Conservation (phyloP, 2,797 vertebrate species). For the Enteromius treurensis region DNA sequence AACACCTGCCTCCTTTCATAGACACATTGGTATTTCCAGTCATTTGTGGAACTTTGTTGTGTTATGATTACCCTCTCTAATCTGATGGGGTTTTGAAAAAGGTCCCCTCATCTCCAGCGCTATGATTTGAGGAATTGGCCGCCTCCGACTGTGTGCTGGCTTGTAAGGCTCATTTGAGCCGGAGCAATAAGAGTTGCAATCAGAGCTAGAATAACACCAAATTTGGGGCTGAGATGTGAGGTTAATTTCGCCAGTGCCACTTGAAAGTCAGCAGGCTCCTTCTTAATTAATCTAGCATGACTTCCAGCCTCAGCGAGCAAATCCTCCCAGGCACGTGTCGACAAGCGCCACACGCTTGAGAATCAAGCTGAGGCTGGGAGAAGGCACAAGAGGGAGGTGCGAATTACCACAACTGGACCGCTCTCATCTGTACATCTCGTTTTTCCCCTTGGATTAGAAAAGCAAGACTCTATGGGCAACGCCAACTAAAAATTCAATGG, state of each 20-base stretch:
- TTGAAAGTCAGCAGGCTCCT: conserved; percentile 82
- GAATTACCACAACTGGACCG: conserved; percentile 32
- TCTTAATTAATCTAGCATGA: conserved; percentile 80
- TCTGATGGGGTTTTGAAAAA: conserved; percentile 51
- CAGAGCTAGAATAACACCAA: conserved; percentile 52
- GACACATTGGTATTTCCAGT: too few species aligned
- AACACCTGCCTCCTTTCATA: conserved; percentile 49
- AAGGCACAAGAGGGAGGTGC: conserved; percentile 17
- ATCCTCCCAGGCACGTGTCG: conserved; percentile 48
- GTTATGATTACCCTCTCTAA: conserved; percentile 59
- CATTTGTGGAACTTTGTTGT: conserved; percentile 42
- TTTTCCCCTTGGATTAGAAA: background rate
- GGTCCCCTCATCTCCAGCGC: conserved; percentile 26
- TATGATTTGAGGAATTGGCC: conserved; percentile 53
- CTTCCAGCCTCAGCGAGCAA: conserved; percentile 71
- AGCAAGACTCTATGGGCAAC: background rate
- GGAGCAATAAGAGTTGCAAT: conserved; percentile 53
- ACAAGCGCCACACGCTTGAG: conserved; percentile 34
- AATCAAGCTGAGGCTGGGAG: conserved; percentile 19
- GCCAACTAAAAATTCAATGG: background rate
- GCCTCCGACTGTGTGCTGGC: conserved; percentile 49
- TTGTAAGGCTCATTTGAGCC: conserved; percentile 56
- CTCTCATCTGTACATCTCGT: conserved; percentile 7
- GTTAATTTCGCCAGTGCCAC: conserved; percentile 75
- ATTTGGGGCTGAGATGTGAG: conserved; percentile 61